Evolutionary conservation across 2,888 invertebrate genomes (phyloP), one percentile per base, ranked within the genome.

Genomic region (Megalurothrips usitatus): DNA sequence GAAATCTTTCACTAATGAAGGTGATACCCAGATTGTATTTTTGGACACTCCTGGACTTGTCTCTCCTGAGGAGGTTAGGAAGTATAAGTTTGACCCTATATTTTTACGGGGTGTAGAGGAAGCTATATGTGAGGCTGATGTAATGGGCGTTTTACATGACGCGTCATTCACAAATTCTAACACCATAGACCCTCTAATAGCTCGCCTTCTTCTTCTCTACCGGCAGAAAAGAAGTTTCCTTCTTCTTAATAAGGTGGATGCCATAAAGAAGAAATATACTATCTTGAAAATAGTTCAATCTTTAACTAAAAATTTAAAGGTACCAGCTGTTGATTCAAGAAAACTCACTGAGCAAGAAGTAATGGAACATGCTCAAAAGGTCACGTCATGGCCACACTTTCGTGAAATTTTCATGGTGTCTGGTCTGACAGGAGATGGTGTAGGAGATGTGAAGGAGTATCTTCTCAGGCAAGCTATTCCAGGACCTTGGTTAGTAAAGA

Each of bases 31-130:
- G 88, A 90, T 99, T 68, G 91, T 97, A 58, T 95, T 98, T 86
- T 89, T 96, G 48, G 99, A 99, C 86, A 98, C 98, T 6, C 99
- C 99, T 2, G 99, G 99, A 47, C 88, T 98, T 58, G 92, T 97
- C 0, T 91, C 92, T 34, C 87, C 89, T 78, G 88, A 88, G 63
- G 94, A 96, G 86, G 88, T 90, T 83, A 91, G 91, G 85, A 93
- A 89, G 94, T 94, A 90, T 85, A 87, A 90, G 47, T 87, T 93
- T 80, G 89, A 89, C 81, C 87, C 88, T 49, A 87, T 89, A 0
- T 92, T 94, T 86, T 86, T 89, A 63, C 90, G 89, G 68, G 92
- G 88, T 89, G 92, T 89, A 85, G 90, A 88, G 87, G 87, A 87
- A 12, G 91, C 92, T 80, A 86, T 94, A 78, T 87, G 90, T 83